phyloP scores from a whole-genome alignment of 2,797 vertebrate species.

The Calcarius lapponicus region DNA sequence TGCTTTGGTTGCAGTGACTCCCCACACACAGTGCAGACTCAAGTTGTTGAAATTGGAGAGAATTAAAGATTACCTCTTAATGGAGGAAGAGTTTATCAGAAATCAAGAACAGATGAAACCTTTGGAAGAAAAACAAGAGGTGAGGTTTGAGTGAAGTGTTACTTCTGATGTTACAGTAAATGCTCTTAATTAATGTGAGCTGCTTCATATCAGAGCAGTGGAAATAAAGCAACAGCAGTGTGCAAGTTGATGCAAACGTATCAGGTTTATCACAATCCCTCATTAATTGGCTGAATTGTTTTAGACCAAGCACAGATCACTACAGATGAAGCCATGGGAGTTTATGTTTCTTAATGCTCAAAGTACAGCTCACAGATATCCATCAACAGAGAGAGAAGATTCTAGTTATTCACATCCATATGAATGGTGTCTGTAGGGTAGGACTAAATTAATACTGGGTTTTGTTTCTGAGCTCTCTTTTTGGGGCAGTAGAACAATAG shows the following conservation, averaged over 20 bases:
- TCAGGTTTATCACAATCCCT: background rate
- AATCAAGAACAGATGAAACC: conserved; percentile 99
- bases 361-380: background rate
- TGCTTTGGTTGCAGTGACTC: conserved; percentile 84
- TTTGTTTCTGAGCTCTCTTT: background rate
- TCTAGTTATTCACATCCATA: background rate
- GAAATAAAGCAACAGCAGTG: background rate
- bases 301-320: background rate
- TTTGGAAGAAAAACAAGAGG: conserved; percentile 98
- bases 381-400: background rate
- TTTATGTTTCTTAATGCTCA: background rate
- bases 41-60: conserved; percentile 91
- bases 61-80: conserved; percentile 96
- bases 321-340: background rate
- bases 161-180: background rate
- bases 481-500: background rate
- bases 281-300: background rate
- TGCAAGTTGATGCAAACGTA: background rate
- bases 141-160: conserved; percentile 47
- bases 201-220: background rate
- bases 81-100: conserved; percentile 99
- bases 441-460: background rate
- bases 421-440: accelerated
- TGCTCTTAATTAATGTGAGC: background rate
- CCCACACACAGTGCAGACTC: conserved; percentile 95